Evolutionary conservation across 2,888 invertebrate species (phyloP).

Genomic region (Yponomeuta sedellus): DNA sequence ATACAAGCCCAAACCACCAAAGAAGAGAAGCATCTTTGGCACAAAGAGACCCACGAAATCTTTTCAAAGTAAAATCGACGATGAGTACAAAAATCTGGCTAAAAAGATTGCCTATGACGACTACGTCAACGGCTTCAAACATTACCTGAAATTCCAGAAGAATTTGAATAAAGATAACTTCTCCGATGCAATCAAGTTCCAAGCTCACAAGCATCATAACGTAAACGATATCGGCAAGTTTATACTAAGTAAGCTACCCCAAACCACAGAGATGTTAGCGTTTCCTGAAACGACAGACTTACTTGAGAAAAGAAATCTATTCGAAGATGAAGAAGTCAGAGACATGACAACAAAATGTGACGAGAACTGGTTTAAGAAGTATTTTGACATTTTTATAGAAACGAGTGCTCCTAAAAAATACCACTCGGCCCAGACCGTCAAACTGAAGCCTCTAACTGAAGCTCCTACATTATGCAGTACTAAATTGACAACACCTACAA

Average conservation of each 20-base stretch:
- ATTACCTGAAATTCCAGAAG: slow-evolving; percentile 55
- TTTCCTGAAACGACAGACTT: neutral
- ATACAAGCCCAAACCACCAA: neutral
- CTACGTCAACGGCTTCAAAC: slow-evolving; percentile 57
- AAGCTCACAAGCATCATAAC: slow-evolving; percentile 60
- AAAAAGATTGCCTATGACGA: slow-evolving; percentile 52
- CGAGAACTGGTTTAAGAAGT: slow-evolving; percentile 58
- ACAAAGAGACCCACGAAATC: neutral
- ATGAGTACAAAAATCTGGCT: slow-evolving; percentile 26
- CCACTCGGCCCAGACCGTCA: slow-evolving; percentile 46
- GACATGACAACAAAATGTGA: slow-evolving; percentile 54
- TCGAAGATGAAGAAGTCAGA: slow-evolving; percentile 37
- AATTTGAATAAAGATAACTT: slow-evolving; percentile 45
- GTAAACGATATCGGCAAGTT: slow-evolving; percentile 66
- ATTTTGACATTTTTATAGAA: slow-evolving; percentile 53
- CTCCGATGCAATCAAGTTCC: slow-evolving; percentile 52
- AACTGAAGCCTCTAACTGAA: slow-evolving; percentile 37
- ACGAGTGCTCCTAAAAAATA: slow-evolving; percentile 46
- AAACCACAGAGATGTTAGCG: slow-evolving; percentile 26
- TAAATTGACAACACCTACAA: neutral
- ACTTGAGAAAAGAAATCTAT: slow-evolving; percentile 22
- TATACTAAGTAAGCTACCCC: slow-evolving; percentile 55
- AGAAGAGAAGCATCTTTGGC: neutral
- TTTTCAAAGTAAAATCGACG: neutral
- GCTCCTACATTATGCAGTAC: neutral